Evolutionary conservation across 2,113 vertebrate genomes (phyloP).

Genomic region (Grammomys surdaster): DNA sequence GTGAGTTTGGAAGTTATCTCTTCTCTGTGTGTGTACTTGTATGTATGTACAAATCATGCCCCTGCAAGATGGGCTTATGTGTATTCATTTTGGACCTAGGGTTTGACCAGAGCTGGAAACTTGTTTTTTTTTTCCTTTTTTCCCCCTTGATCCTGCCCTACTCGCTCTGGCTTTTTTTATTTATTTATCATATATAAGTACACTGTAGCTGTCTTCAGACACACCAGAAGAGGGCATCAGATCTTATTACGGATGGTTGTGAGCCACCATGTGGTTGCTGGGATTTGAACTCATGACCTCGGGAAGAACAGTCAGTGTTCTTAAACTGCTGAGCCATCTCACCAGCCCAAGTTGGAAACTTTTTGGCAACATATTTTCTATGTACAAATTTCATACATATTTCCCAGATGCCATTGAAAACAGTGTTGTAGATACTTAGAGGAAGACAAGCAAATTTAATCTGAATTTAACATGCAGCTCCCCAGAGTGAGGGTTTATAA

Average conservation of each 20-base stretch:
- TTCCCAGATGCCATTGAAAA: slow-evolving; percentile 47
- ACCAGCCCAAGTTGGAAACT: background rate
- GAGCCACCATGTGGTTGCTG: no score
- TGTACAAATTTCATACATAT: background rate
- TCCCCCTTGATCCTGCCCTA: no score
- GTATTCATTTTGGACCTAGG: background rate
- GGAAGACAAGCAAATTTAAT: slow-evolving; percentile 17
- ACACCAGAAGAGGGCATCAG: no score
- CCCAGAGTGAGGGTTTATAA: background rate
- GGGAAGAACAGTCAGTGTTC: no score
- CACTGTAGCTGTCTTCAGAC: no score
- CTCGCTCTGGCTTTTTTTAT: no score
- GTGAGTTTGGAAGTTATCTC: slow-evolving; percentile 6
- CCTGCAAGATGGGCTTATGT: background rate
- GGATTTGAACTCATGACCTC: no score
- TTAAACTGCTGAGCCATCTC: no score
- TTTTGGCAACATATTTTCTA: background rate
- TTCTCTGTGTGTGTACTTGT: background rate
- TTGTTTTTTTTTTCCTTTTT: background rate
- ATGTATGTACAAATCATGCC: background rate
- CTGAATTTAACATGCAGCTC: background rate
- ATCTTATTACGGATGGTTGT: no score
- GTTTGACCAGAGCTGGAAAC: slow-evolving; percentile 18
- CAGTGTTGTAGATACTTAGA: background rate
- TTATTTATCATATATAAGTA: no score